These are phyloP conservation scores for Eupelmus urozonus DNA, from an alignment of 2,888 invertebrate genomes.

Conservation along the genomic window DNA sequence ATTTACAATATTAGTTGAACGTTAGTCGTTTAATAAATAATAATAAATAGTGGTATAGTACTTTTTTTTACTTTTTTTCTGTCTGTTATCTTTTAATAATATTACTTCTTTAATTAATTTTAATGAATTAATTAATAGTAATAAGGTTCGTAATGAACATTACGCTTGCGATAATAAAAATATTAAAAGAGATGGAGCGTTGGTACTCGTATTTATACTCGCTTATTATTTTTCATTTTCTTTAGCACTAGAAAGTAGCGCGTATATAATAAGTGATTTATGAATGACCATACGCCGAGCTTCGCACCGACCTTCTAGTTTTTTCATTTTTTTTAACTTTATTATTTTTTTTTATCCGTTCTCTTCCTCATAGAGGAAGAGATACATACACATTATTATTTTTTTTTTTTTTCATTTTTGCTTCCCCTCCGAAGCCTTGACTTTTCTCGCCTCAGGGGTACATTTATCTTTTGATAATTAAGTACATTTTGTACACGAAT, in stretches of 20 bases:
- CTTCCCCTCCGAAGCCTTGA: too few species aligned
- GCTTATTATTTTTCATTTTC: slow-evolving; percentile 51
- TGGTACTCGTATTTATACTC: slow-evolving; percentile 59
- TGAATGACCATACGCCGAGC: slow-evolving; percentile 35
- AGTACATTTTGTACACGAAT: slow-evolving; percentile 44
- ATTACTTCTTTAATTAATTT: slow-evolving; percentile 44
- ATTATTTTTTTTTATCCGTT: slow-evolving; percentile 36
- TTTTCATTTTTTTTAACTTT: slow-evolving; percentile 26
- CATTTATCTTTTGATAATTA: slow-evolving; percentile 23
- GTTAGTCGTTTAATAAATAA: slow-evolving; percentile 73
- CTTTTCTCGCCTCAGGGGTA: slow-evolving; percentile 1
- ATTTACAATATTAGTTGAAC: slow-evolving; percentile 77
- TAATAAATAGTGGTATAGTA: slow-evolving; percentile 76
- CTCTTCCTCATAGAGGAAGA: slow-evolving; percentile 57
- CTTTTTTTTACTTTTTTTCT: slow-evolving; percentile 66
- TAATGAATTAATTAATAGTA: slow-evolving; percentile 51
- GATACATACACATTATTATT: slow-evolving; percentile 45
- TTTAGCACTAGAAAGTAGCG: slow-evolving; percentile 59
- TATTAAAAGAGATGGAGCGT: slow-evolving; percentile 76
- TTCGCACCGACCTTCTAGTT: slow-evolving; percentile 60
- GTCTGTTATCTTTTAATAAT: slow-evolving; percentile 52
- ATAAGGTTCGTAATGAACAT: slow-evolving; percentile 66
- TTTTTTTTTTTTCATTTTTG: slow-evolving; percentile 48
- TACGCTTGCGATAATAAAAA: slow-evolving; percentile 76
- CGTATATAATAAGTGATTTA: slow-evolving; percentile 44